Conservation (phyloP, 2,888 invertebrate genomes). For the Meiosimyza decipiens region DNA sequence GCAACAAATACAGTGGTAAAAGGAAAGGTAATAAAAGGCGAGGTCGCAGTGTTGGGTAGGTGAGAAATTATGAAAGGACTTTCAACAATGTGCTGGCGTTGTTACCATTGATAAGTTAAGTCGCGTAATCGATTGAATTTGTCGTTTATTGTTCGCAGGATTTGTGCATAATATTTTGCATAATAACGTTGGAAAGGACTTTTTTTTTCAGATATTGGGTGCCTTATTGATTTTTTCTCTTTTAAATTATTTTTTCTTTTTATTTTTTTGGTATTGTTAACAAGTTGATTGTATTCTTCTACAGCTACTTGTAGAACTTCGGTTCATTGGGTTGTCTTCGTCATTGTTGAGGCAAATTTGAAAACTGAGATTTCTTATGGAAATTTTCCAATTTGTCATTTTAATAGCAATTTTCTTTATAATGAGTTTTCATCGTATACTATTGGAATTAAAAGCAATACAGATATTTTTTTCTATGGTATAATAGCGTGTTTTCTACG, state of each 20-base stretch:
- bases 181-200: constrained; percentile 1
- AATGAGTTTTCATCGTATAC: constrained; percentile 27
- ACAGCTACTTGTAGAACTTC: too few species aligned
- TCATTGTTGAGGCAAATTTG: too few species aligned
- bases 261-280: not conserved
- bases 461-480: too few species aligned
- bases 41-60: not conserved
- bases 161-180: constrained; percentile 7
- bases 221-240: not conserved
- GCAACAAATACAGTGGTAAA: not conserved
- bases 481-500: too few species aligned
- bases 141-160: constrained; percentile 22
- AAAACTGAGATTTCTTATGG: too few species aligned
- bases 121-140: constrained; percentile 29
- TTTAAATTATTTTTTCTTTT: not conserved
- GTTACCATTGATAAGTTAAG: constrained; percentile 19
- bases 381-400: not conserved
- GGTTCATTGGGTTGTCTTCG: too few species aligned
- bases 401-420: constrained; percentile 4
- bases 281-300: too few species aligned
- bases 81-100: too few species aligned
- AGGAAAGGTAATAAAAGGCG: not conserved
- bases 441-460: not conserved
- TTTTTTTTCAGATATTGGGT: not conserved
- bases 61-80: not conserved